These are phyloP conservation scores for Tupaia tana DNA, from an alignment of 2,113 vertebrate genomes.

Conservation along the genomic window DNA sequence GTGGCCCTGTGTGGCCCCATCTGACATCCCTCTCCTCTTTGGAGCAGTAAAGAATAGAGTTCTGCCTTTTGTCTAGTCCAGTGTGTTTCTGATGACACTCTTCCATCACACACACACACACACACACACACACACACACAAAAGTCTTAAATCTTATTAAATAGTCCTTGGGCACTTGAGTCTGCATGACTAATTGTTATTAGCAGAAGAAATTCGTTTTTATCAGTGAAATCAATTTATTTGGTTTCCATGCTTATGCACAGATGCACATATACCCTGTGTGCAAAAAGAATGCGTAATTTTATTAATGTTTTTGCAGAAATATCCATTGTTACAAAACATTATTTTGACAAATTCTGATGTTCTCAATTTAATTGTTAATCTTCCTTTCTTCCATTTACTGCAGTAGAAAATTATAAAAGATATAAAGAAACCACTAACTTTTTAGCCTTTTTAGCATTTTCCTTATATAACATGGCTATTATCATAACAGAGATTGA, in stretches of 20 bases:
- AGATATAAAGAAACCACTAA: not conserved
- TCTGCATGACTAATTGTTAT: slow-evolving; percentile 10
- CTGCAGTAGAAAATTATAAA: not conserved
- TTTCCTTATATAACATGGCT: not conserved
- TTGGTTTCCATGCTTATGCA: not conserved
- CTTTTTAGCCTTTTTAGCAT: not conserved
- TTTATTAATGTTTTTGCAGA: not conserved
- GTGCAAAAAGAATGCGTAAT: not conserved
- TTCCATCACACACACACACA: no score
- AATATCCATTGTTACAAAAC: not conserved
- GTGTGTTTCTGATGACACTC: no score
- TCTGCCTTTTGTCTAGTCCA: not conserved
- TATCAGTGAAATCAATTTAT: not conserved
- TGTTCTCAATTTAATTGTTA: not conserved
- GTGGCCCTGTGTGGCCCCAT: not conserved
- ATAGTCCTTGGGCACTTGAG: not conserved
- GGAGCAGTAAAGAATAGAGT: not conserved
- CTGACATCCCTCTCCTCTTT: not conserved
- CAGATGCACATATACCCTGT: not conserved
- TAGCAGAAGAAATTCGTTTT: not conserved
- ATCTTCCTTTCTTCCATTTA: not conserved
- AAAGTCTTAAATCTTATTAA: slow-evolving; percentile 25
- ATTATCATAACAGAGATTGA: not conserved
- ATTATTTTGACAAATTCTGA: not conserved
- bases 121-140: no score